These are phyloP conservation scores for Melanitta fusca DNA, from an alignment of 2,797 vertebrate species.

Conservation along the genomic window DNA sequence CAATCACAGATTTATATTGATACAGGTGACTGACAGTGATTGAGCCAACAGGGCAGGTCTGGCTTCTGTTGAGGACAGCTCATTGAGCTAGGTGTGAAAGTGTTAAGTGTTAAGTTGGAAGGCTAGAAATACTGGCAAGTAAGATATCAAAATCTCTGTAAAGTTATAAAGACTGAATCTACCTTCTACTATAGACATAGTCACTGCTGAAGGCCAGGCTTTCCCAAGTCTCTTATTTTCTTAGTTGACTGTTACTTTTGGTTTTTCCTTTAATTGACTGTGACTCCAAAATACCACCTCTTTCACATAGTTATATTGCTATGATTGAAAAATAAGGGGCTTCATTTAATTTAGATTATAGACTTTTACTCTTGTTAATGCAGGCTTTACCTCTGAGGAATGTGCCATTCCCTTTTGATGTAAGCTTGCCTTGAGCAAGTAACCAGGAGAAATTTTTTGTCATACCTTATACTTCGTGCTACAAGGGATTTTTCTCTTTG, in stretches of 20 bases:
- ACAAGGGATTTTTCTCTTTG: not conserved
- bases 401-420: not conserved
- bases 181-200: not conserved
- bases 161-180: not conserved
- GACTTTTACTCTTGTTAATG: not conserved
- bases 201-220: not conserved
- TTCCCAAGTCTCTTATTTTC: not conserved
- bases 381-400: not conserved
- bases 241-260: not conserved
- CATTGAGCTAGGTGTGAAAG: not conserved
- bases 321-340: not conserved
- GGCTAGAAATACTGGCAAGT: not conserved
- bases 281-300: not conserved
- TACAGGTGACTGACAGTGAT: not conserved
- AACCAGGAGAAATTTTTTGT: not conserved
- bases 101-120: not conserved
- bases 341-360: fast-evolving
- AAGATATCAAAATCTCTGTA: not conserved
- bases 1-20: not conserved
- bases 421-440: not conserved
- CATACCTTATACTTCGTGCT: not conserved
- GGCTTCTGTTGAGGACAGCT: not conserved
- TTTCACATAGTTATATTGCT: not conserved
- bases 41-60: not conserved
- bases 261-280: not conserved